Percentiles rank a stretch among this genome's conserved stretches.
phyloP scores from a whole-genome alignment of 1,140 invertebrate species.

The Neodiprion fabricii region DNA sequence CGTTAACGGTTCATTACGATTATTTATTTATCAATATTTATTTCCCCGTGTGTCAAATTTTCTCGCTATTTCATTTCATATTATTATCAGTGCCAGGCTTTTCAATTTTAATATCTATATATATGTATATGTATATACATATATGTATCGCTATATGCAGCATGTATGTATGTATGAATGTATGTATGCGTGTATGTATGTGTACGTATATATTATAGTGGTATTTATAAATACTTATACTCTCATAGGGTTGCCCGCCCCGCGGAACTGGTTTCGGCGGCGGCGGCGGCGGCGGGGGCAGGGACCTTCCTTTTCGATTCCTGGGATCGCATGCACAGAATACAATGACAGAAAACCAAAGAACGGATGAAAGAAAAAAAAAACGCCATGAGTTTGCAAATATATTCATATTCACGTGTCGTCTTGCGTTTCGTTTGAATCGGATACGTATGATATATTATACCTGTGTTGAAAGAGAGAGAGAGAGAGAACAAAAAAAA shows the following conservation, averaged over 20 bases:
- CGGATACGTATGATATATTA: conserved; percentile 18
- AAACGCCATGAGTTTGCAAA: not conserved
- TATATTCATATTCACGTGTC: conserved; percentile 22
- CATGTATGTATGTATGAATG: no score
- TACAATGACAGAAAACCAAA: conserved; percentile 56
- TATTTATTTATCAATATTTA: no score
- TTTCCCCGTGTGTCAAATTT: conserved; percentile 25
- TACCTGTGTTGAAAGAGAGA: conserved; percentile 10
- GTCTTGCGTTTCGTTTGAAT: conserved; percentile 17
- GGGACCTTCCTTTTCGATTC: conserved; percentile 61
- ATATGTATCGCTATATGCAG: no score
- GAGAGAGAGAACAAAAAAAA: conserved; percentile 6
- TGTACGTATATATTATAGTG: not conserved
- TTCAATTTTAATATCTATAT: no score
- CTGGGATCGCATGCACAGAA: conserved; percentile 63
- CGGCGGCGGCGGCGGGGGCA: conserved; percentile 59
- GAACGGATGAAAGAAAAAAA: not conserved
- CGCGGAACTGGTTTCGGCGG: conserved; percentile 41
- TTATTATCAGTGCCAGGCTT: conserved; percentile 19
- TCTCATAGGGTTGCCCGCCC: conserved; percentile 60
- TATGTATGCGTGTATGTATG: no score
- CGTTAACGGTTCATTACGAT: no score
- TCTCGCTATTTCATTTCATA: conserved; percentile 24
- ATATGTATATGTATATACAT: no score
- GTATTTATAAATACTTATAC: conserved; percentile 49